Conservation (phyloP, 1,140 invertebrate species). For the Drosophila bifasciata region DNA sequence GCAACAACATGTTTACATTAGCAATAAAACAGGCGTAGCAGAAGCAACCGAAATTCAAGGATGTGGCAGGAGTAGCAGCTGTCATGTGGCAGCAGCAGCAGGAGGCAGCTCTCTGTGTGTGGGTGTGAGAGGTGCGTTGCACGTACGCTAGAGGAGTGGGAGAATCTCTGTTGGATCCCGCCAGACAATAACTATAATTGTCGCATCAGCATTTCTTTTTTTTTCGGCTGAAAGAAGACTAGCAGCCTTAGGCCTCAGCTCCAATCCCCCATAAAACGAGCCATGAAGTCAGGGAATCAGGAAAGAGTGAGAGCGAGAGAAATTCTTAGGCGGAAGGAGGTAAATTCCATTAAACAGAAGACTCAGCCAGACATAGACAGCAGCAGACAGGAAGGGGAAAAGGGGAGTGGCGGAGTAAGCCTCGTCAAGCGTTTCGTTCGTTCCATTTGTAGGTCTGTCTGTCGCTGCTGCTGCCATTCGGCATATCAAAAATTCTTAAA, state of each 20-base stretch:
- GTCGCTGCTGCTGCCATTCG: conserved; percentile 23
- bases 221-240: background rate
- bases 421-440: conserved; percentile 54
- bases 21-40: conserved; percentile 67
- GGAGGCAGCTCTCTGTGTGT: background rate
- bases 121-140: conserved; percentile 31
- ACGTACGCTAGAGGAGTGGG: conserved; percentile 40
- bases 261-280: conserved; percentile 40
- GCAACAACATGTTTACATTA: conserved; percentile 76
- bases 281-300: conserved; percentile 49
- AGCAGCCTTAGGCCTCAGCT: background rate
- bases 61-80: conserved; percentile 33
- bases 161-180: conserved; percentile 50
- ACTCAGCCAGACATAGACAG: conserved; percentile 39
- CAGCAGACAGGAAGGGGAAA: too few relatives aligned
- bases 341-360: conserved; percentile 70
- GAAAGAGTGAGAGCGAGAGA: conserved; percentile 44
- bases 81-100: conserved; percentile 28
- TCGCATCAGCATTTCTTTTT: conserved; percentile 78
- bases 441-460: conserved; percentile 58
- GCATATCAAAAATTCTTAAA: conserved; percentile 66
- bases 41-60: conserved; percentile 61
- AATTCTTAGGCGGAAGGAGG: conserved; percentile 10
- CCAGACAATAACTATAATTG: conserved; percentile 81
- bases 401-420: too few relatives aligned